Percentiles rank a stretch among this genome's conserved stretches.
Evolutionary conservation across 2,888 invertebrate species (phyloP).

Genomic region (Drosophila maculinotata): DNA sequence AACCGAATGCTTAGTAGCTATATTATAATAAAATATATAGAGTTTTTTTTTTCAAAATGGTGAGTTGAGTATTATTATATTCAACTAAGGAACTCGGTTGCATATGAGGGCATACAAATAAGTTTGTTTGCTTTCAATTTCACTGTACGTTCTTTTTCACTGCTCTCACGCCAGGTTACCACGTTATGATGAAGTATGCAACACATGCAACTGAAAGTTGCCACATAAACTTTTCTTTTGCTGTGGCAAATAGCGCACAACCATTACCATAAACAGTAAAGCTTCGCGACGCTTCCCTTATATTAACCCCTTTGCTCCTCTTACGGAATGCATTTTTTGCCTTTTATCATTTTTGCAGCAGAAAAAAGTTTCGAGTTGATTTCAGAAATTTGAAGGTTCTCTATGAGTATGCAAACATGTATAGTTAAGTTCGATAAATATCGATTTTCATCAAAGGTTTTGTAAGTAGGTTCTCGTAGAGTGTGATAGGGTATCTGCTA

Average conservation of each 20-base stretch:
- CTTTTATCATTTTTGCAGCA: conserved; percentile 32
- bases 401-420: no score
- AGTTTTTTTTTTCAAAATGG: no score
- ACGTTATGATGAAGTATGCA: conserved; percentile 49
- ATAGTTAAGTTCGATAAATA: no score
- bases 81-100: neutral
- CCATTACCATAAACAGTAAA: conserved; percentile 50
- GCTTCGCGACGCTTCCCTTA: conserved; percentile 7
- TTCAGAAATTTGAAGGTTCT: neutral
- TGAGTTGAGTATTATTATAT: neutral
- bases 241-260: conserved; percentile 5
- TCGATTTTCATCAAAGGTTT: no score
- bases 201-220: conserved; percentile 70
- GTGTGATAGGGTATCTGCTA: no score
- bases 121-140: conserved; percentile 27
- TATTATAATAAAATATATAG: no score
- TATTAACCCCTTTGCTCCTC: neutral
- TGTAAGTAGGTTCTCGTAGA: no score
- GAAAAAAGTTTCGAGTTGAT: neutral
- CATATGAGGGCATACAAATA: neutral
- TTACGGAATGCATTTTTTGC: conserved; percentile 24
- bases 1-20: no score
- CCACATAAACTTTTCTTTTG: conserved; percentile 49
- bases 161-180: neutral
- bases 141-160: neutral